Base-by-base conservation (phyloP, 2,797 vertebrate species). In the Eulemur albifrons region DNA sequence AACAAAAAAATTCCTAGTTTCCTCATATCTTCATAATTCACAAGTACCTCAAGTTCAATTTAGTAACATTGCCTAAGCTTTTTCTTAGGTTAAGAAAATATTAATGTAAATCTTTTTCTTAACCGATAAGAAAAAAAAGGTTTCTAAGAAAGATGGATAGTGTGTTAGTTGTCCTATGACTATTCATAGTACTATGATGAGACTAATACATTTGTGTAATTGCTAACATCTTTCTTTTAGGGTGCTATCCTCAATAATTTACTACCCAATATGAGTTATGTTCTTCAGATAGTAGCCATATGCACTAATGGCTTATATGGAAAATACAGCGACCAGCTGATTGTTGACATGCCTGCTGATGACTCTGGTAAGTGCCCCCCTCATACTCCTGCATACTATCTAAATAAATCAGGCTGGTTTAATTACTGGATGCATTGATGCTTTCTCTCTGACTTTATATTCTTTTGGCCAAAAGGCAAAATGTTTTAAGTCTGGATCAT, bases 211-310 rank as follows among this genome's bases (percentile, higher is more conserved):
- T 82, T 67, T 86, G 69, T 97, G 35, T 97, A 13, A 94, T 97
- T 88, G 95, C 95, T 50, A 6, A 95, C 25, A 0, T 96, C 95
- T 97, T 93, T 96, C 80, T 98, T 98, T 96, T 97, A 99, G 99
- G 99, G 99, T 59, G 99, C 99, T 83, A 99, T 99, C 97, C 98
- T 99, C 35, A 99, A 99, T 89, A 99, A 99, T 97, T 98, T 99
- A 90, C 65, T 98, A 69, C 98, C 99, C 97, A 99, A 99, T 97
- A 99, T 98, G 96, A 99, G 99, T 98, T 99, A 99, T 13, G 98
- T 99, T 98, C 98, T 99, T 95, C 99, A 99, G 98, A 99, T 99
- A 98, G 99, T 99, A 98, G 99, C 99, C 40, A 98, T 99, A 97
- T 99, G 99, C 98, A 98, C 99, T 97, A 99, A 99, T 61, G 99